Conservation (phyloP, 2,113 vertebrate genomes). For the Gobius niger region DNA sequence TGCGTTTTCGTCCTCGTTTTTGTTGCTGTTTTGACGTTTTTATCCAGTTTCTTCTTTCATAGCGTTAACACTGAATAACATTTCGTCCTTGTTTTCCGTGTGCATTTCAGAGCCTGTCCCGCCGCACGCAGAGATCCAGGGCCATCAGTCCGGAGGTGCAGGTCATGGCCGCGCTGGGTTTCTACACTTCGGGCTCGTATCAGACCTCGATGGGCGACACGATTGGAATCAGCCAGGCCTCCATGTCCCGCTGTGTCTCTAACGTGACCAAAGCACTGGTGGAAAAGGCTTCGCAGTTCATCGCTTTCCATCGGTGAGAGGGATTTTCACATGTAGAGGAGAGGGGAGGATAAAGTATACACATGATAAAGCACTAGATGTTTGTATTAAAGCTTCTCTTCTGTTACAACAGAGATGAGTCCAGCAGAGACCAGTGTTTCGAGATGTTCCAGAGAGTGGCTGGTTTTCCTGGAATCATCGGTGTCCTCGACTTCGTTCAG, state of each 20-base stretch:
- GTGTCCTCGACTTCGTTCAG: slow-evolving; percentile 88
- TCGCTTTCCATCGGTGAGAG: slow-evolving; percentile 63
- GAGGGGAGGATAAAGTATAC: too few relatives aligned
- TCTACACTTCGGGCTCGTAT: slow-evolving; percentile 94
- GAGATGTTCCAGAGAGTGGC: slow-evolving; percentile 89
- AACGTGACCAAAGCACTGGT: slow-evolving; percentile 92
- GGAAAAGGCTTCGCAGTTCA: slow-evolving; percentile 88
- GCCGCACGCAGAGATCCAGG: slow-evolving; percentile 90
- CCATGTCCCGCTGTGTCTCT: slow-evolving; percentile 95
- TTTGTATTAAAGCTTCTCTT: too few relatives aligned
- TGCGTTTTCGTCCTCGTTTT: too few relatives aligned
- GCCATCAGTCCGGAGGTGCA: slow-evolving; percentile 96
- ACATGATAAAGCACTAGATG: too few relatives aligned
- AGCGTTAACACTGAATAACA: background rate
- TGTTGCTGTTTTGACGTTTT: too few relatives aligned
- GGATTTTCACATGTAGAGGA: background rate
- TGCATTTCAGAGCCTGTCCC: slow-evolving; percentile 72
- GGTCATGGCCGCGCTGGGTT: slow-evolving; percentile 93
- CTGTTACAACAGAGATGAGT: slow-evolving; percentile 69
- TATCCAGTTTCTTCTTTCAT: too few relatives aligned
- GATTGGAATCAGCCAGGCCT: slow-evolving; percentile 96
- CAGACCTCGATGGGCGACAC: slow-evolving; percentile 96
- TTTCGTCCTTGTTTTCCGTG: background rate
- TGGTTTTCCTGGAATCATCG: slow-evolving; percentile 88
- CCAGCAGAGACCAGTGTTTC: slow-evolving; percentile 79